Evolutionary conservation across 2,888 invertebrate genomes (phyloP).

Genomic region (Torymus auratus): DNA sequence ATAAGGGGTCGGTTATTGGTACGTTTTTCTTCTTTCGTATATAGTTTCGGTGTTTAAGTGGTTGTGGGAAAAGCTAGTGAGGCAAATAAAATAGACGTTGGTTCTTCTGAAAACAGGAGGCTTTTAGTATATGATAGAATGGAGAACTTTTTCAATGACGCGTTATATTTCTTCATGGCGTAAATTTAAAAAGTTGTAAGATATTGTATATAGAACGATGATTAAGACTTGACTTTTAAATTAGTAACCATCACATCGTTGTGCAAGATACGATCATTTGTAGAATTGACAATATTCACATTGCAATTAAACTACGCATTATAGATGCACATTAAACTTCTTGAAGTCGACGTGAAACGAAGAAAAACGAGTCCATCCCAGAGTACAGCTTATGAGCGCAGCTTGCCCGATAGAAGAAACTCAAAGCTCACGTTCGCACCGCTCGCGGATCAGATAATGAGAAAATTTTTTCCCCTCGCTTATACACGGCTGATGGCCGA

Average conservation of each 20-base stretch:
- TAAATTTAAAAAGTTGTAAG: too few species aligned
- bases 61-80: too few species aligned
- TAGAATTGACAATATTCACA: slow-evolving; percentile 15
- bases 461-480: slow-evolving; percentile 36
- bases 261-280: too few species aligned
- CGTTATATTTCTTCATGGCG: too few species aligned
- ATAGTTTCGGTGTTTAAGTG: too few species aligned
- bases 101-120: too few species aligned
- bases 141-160: too few species aligned
- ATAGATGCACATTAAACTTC: background rate
- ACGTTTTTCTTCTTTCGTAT: background rate
- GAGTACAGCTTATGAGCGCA: background rate
- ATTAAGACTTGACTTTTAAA: too few species aligned
- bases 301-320: slow-evolving; percentile 18
- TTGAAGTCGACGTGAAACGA: background rate
- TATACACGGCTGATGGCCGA: slow-evolving; percentile 33
- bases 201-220: too few species aligned
- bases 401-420: slow-evolving; percentile 24
- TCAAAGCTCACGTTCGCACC: slow-evolving; percentile 43
- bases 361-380: background rate
- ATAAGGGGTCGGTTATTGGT: background rate
- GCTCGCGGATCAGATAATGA: slow-evolving; percentile 53
- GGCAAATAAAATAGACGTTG: too few species aligned
- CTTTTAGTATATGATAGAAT: too few species aligned
- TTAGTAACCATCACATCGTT: too few species aligned